Evolutionary conservation across 2,113 vertebrate genomes (phyloP).

Genomic region (Thermophis baileyi): DNA sequence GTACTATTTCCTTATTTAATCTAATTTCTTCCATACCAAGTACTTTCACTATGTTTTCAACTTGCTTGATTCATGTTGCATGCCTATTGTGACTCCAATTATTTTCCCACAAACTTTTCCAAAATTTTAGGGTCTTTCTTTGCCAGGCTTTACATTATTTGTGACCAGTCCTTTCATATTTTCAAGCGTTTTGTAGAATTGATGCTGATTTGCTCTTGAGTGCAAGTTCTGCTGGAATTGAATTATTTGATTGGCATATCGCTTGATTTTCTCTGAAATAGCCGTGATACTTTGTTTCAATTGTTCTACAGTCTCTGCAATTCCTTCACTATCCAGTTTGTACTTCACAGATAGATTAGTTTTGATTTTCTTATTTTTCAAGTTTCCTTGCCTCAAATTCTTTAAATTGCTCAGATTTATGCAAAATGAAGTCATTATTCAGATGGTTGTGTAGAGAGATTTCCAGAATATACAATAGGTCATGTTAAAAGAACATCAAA

Average conservation of each 20-base stretch:
- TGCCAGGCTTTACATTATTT: not conserved
- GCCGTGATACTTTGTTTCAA: no score
- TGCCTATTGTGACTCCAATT: not conserved
- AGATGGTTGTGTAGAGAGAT: not conserved
- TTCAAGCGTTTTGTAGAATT: not conserved
- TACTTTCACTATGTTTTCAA: not conserved
- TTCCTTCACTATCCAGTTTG: no score
- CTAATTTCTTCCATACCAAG: not conserved
- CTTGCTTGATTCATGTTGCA: not conserved
- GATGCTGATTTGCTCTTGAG: not conserved
- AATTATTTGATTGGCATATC: no score
- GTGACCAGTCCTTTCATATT: not conserved
- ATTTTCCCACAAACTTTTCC: not conserved
- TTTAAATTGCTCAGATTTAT: no score
- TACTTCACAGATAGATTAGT: no score
- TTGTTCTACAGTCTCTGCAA: no score
- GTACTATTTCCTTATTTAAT: not conserved
- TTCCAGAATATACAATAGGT: not conserved
- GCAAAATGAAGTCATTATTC: not conserved
- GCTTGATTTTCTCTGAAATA: no score
- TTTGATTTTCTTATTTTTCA: no score
- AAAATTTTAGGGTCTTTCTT: not conserved
- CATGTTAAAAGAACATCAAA: not conserved
- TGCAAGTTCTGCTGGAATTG: not conserved
- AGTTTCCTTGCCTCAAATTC: no score